A percentile compares a stretch with the other conserved stretches of the same genome.
phyloP scores from a whole-genome alignment of 2,797 vertebrate species.

The Crenichthys baileyi region DNA sequence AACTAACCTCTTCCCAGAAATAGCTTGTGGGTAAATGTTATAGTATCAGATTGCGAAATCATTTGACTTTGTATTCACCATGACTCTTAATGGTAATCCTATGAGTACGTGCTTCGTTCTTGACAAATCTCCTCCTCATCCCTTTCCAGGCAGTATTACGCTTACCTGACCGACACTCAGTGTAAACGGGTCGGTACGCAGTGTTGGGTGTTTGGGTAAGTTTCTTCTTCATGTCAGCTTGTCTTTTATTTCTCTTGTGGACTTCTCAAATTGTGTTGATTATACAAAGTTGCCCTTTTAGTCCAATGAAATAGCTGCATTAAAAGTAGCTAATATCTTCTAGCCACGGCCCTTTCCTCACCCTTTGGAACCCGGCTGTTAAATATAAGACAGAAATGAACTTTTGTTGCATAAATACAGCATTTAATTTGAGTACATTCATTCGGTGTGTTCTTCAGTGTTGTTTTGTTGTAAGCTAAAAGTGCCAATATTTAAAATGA shows the following conservation, averaged over 20 bases:
- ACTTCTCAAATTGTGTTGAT: too few relatives aligned
- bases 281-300: neutral
- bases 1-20: neutral
- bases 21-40: neutral
- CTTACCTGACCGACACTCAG: constrained; percentile 95
- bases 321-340: too few relatives aligned
- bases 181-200: constrained; percentile 97
- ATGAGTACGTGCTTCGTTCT: neutral
- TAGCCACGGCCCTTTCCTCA: neutral
- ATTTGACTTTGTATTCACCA: neutral
- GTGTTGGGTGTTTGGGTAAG: constrained; percentile 99
- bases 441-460: neutral
- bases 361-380: neutral
- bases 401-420: neutral
- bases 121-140: constrained; percentile 3
- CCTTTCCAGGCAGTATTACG: constrained; percentile 92
- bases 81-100: neutral
- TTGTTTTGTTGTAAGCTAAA: neutral
- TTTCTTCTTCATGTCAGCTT: constrained; percentile 38
- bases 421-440: neutral
- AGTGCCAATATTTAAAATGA: neutral
- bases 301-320: neutral
- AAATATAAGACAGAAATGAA: neutral
- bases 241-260: neutral
- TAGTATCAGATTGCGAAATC: neutral